A percentile compares a stretch with the other conserved stretches of the same genome.
Conservation (phyloP, 2,888 invertebrate species). For the Leptothorax acervorum region DNA sequence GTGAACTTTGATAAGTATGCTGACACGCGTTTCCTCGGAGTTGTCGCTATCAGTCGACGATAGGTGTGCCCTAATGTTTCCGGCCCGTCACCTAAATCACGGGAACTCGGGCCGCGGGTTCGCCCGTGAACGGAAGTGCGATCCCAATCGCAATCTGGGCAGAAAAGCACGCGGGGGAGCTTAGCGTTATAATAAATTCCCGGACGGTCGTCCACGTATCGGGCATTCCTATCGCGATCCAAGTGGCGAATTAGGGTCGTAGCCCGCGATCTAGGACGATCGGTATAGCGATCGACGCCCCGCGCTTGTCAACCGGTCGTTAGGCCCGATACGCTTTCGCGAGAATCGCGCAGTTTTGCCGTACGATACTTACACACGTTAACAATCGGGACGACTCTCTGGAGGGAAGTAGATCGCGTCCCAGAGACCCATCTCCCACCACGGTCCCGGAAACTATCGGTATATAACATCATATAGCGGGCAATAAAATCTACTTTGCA, state of each 20-base stretch:
- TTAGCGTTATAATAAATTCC: conserved; percentile 61
- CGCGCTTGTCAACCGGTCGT: conserved; percentile 58
- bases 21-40: background rate
- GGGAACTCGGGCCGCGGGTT: background rate
- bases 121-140: conserved; percentile 2
- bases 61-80: conserved; percentile 33
- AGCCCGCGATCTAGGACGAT: conserved; percentile 69
- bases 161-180: conserved; percentile 21
- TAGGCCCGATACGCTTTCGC: conserved; percentile 64
- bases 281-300: conserved; percentile 51
- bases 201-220: conserved; percentile 57
- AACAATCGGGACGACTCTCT: conserved; percentile 13
- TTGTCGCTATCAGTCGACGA: conserved; percentile 2
- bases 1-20: background rate
- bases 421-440: background rate
- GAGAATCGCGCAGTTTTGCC: conserved; percentile 51
- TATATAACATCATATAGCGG: background rate
- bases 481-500: conserved; percentile 8
- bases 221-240: conserved; percentile 61
- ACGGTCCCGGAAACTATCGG: conserved; percentile 1
- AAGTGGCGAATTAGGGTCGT: conserved; percentile 70
- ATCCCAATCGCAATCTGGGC: conserved; percentile 52
- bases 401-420: conserved; percentile 18
- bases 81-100: conserved; percentile 29
- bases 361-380: conserved; percentile 44